These are phyloP conservation scores for Piscicola geometra DNA, from an alignment of 2,888 invertebrate genomes.

Conservation along the genomic window DNA sequence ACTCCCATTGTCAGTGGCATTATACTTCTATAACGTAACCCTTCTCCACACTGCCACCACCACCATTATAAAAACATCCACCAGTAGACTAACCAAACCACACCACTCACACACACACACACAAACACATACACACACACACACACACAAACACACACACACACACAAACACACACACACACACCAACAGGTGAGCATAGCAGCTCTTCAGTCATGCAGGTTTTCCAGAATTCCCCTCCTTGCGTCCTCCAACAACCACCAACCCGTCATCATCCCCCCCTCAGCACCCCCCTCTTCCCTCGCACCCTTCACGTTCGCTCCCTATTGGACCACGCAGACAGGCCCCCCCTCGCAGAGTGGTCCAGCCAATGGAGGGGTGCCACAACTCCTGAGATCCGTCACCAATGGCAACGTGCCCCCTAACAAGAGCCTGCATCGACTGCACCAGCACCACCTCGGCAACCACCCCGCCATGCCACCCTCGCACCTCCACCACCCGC, in stretches of 20 bases:
- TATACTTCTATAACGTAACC: no score
- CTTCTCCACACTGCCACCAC: no score
- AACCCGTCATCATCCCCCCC: conserved; percentile 19
- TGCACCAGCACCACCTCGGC: conserved; percentile 19
- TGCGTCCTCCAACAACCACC: background rate
- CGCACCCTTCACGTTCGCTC: conserved; percentile 23
- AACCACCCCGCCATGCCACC: conserved; percentile 3
- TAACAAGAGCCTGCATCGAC: conserved; percentile 4
- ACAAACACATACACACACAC: no score
- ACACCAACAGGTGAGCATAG: conserved; percentile 33
- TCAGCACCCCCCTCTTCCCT: conserved; percentile 29
- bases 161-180: no score
- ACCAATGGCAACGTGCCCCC: background rate
- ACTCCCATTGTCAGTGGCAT: no score
- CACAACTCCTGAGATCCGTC: conserved; percentile 4
- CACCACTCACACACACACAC: no score
- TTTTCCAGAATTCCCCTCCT: conserved; percentile 35
- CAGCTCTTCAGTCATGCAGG: conserved; percentile 36
- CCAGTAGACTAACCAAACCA: no score
- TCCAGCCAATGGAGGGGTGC: conserved; percentile 11
- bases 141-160: no score
- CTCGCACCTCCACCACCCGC: conserved; percentile 11
- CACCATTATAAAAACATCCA: no score
- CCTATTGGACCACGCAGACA: conserved; percentile 23
- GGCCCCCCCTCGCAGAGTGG: conserved; percentile 16